phyloP scores from a whole-genome alignment of 2,797 vertebrate genomes.

The Perdix hodgsoniae region DNA sequence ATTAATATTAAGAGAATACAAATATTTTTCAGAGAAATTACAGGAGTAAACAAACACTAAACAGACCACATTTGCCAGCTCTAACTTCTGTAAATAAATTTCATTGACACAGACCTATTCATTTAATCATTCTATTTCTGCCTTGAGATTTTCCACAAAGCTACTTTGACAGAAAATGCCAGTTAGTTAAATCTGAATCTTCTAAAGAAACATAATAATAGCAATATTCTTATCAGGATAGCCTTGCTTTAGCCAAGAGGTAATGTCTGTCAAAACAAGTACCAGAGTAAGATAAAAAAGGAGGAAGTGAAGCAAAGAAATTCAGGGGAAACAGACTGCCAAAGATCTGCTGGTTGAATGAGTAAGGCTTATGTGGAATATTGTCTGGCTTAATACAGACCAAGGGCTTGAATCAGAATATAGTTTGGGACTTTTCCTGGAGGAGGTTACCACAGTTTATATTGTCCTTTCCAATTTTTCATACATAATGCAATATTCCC shows the following conservation, averaged over 20 bases:
- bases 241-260: neutral
- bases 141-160: neutral
- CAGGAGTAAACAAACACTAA: neutral
- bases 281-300: neutral
- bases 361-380: neutral
- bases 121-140: neutral
- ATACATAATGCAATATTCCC: neutral
- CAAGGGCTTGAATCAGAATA: neutral
- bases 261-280: neutral
- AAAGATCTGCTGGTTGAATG: neutral
- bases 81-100: neutral
- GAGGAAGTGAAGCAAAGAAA: neutral
- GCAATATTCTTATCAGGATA: neutral
- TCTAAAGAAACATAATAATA: neutral
- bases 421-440: neutral
- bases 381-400: fast-evolving
- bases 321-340: neutral
- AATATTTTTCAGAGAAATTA: neutral
- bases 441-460: neutral
- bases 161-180: neutral
- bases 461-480: neutral
- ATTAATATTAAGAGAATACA: neutral
- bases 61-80: neutral
- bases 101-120: neutral
- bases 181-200: neutral